phyloP scores from a whole-genome alignment of 2,888 invertebrate species.

The Byasa hedistus region DNA sequence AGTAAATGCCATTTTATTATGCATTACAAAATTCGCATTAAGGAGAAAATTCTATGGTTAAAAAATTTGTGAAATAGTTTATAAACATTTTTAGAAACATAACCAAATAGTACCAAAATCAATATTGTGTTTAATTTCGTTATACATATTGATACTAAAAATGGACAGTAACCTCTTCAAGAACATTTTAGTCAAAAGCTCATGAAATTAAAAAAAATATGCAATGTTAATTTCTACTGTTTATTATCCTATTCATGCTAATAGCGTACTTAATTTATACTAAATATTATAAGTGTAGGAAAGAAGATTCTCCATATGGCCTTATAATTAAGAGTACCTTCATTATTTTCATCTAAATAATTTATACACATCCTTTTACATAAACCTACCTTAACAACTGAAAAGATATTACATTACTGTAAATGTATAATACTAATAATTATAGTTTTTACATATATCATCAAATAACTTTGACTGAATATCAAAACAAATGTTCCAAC shows the following conservation, averaged over 20 bases:
- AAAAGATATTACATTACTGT: neutral
- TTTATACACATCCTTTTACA: slow-evolving; percentile 15
- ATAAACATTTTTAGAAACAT: too few relatives aligned
- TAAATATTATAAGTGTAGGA: neutral
- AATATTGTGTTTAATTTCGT: too few relatives aligned
- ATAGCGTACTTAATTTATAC: slow-evolving; percentile 4
- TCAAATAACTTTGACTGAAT: slow-evolving; percentile 14
- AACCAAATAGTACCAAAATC: too few relatives aligned
- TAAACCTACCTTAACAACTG: slow-evolving; percentile 4
- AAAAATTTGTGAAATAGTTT: too few relatives aligned
- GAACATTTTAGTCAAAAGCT: neutral
- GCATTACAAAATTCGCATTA: too few relatives aligned
- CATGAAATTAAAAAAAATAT: neutral
- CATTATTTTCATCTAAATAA: neutral
- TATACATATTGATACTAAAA: too few relatives aligned
- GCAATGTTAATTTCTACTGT: neutral
- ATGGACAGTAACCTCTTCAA: neutral
- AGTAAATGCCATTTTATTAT: too few relatives aligned
- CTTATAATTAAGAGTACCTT: slow-evolving; percentile 11
- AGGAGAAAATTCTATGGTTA: too few relatives aligned
- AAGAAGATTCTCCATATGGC: slow-evolving; percentile 9
- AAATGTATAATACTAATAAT: slow-evolving; percentile 11
- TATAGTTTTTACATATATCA: slow-evolving; percentile 13
- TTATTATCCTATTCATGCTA: neutral
- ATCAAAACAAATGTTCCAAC: slow-evolving; percentile 23